Evolutionary conservation across 2,113 vertebrate species (phyloP).

Genomic region (cat (Felis catus)): DNA sequence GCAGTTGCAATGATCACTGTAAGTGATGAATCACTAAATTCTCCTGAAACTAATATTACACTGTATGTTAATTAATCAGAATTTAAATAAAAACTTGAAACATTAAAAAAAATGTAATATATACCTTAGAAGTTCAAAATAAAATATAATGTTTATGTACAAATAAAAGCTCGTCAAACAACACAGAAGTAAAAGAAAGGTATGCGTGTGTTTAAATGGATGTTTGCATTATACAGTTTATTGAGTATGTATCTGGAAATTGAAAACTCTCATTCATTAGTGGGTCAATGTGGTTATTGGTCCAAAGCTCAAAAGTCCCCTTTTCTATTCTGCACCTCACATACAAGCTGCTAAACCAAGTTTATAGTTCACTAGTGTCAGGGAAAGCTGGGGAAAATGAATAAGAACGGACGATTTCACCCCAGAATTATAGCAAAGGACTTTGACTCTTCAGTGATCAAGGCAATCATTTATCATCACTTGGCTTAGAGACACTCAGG

Average conservation of each 20-base stretch:
- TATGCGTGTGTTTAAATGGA: background rate
- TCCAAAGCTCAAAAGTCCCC: background rate
- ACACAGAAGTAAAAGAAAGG: background rate
- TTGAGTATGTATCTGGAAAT: background rate
- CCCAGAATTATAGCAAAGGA: background rate
- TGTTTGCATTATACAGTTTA: background rate
- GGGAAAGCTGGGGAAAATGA: background rate
- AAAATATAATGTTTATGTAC: background rate
- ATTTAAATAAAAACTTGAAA: background rate
- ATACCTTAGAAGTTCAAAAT: background rate
- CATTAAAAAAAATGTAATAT: background rate
- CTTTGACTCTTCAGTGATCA: background rate
- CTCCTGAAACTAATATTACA: background rate
- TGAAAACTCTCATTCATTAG: background rate
- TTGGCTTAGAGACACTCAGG: background rate
- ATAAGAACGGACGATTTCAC: background rate
- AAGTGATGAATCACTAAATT: background rate
- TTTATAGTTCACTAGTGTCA: background rate
- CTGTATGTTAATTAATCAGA: background rate
- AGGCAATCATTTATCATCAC: background rate
- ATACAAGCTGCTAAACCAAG: background rate
- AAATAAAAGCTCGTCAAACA: background rate
- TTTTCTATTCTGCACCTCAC: background rate
- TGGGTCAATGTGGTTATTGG: background rate
- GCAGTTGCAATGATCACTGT: background rate